A percentile compares a stretch with the other conserved stretches of the same genome.
Conservation (phyloP, 2,113 vertebrate genomes). For the Hystrix brachyura region DNA sequence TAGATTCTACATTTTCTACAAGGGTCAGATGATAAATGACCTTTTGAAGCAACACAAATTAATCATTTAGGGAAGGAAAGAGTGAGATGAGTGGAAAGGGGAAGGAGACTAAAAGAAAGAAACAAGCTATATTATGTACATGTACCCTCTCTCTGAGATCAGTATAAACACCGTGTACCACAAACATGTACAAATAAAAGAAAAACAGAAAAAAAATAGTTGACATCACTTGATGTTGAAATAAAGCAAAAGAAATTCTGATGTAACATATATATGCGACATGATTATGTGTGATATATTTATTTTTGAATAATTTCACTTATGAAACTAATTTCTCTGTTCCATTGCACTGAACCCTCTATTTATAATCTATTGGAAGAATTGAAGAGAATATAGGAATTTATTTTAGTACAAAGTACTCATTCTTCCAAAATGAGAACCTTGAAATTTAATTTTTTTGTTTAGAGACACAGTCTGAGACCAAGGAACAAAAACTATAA, state of each 20-base stretch:
- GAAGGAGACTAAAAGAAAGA: not conserved
- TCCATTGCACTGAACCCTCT: conserved; percentile 78
- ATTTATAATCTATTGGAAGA: conserved; percentile 83
- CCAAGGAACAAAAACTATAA: not conserved
- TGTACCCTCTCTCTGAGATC: not conserved
- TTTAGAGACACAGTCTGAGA: conserved; percentile 51
- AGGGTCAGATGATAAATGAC: conserved; percentile 48
- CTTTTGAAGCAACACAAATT: conserved; percentile 77
- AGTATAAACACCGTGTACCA: not conserved
- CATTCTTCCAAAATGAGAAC: conserved; percentile 81
- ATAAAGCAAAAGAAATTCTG: conserved; percentile 83
- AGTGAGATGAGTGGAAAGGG: not conserved
- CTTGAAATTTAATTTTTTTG: conserved; percentile 83
- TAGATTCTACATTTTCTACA: not conserved
- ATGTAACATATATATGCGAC: conserved; percentile 47
- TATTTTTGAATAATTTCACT: conserved; percentile 78
- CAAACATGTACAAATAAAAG: not conserved
- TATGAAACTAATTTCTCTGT: conserved; percentile 82
- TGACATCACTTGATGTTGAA: conserved; percentile 83
- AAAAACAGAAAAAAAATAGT: not conserved
- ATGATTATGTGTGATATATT: conserved; percentile 67
- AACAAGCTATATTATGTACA: not conserved
- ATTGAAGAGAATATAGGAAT: conserved; percentile 68
- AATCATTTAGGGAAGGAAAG: not conserved
- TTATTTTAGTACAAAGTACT: conserved; percentile 82